Percentiles rank a stretch among this genome's conserved stretches.
Evolutionary conservation across 2,797 vertebrate species (phyloP).

Genomic region (Phylloscopus collybita): DNA sequence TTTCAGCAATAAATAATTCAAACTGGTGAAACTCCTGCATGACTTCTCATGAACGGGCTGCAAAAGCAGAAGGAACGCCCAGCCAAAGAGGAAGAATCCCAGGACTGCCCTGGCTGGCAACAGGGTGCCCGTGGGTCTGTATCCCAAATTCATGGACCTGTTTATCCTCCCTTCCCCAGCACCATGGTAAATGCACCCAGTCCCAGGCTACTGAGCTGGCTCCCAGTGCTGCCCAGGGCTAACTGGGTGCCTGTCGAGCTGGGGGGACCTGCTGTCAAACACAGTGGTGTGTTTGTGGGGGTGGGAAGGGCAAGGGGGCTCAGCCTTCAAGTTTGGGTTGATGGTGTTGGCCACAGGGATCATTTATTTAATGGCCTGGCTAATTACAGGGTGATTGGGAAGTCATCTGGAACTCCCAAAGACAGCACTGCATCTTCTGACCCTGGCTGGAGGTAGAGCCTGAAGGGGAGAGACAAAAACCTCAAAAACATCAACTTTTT

Average conservation of each 20-base stretch:
- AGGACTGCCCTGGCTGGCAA: not conserved
- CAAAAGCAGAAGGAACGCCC: not conserved
- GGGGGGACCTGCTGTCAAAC: not conserved
- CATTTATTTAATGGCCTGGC: not conserved
- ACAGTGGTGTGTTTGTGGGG: accelerated
- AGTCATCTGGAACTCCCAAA: not conserved
- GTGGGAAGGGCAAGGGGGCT: not conserved
- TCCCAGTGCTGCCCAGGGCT: not conserved
- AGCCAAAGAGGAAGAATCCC: not conserved
- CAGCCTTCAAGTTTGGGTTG: not conserved
- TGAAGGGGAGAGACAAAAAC: not conserved
- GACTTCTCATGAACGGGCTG: not conserved
- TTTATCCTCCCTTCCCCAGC: not conserved
- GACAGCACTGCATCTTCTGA: not conserved
- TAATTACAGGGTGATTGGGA: not conserved
- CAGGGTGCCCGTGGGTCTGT: not conserved
- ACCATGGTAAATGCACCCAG: not conserved
- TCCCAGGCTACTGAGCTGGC: not conserved
- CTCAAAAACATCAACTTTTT: not conserved
- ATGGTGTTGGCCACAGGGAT: not conserved
- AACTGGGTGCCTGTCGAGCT: not conserved
- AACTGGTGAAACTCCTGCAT: not conserved
- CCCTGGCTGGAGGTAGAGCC: not conserved
- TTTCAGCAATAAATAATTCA: not conserved
- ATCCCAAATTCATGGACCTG: accelerated